Evolutionary conservation across 2,113 vertebrate species (phyloP), one percentile per base, ranked within the genome.

Genomic region (Columbina picui): DNA sequence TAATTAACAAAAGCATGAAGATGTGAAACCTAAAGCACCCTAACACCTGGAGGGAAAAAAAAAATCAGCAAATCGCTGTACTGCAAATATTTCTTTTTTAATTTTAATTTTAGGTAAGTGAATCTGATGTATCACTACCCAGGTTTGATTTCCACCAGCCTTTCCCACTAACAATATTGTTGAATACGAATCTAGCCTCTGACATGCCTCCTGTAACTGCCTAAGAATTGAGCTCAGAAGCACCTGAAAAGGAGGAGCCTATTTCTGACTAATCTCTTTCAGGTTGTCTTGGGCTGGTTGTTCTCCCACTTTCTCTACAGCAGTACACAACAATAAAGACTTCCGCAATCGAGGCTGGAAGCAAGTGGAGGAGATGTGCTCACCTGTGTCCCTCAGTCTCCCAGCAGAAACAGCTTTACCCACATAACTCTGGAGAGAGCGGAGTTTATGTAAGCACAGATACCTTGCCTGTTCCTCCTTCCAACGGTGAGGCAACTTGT

Each of bases 361-460:
- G 43, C 3, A 17, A 38, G 30, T 1, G 32, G 9, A 84, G 52
- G 20, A 60, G 26, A n/a, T 29, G 3, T 38, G 60, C 17, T 55
- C 36, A 26, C 8, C 21, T 29, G 6, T 9, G 6, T 17, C 38
- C 41, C 20, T n/a, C 11, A 17, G 32, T 20, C 11, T 52, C 57
- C 53, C 17, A 3, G 8, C 36, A 76, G 30, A 60, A n/a, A 60
- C 38, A 68, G 13, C 61, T 78, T 68, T 60, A 55, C 15, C 10
- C n/a, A 16, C 13, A 0, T 4, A 52, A 49, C 57, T 67, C 41
- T 1, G 7, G 34, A 29, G 52, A 56, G 25, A 93, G n/a, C 0
- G 1, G 14, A 8, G 4, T 47, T 74, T 84, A 7, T 2, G 3
- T 32, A 27, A 67, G 56, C 26, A 41, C 47, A 20, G 41, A 10